Conservation (phyloP, 2,797 vertebrate species). For the Coregonus suidteri region DNA sequence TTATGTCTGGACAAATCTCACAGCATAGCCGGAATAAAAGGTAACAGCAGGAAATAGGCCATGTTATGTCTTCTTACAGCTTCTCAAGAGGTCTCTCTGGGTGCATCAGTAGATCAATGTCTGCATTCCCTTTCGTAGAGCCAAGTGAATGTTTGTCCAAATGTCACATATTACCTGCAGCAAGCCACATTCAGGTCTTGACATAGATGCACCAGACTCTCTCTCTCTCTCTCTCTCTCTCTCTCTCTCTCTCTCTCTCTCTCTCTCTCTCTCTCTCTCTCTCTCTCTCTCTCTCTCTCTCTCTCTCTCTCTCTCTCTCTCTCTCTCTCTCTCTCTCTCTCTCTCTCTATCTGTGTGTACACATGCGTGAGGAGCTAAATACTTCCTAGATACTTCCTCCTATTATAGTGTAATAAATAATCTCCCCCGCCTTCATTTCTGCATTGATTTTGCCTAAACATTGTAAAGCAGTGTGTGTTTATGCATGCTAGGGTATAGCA, state of each 20-base stretch:
- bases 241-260: not conserved
- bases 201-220: slow-evolving; percentile 11
- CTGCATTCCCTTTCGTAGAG: slow-evolving; percentile 26
- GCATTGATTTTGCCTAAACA: slow-evolving; percentile 18
- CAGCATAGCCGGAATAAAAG: not conserved
- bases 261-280: slow-evolving; percentile 8
- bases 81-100: slow-evolving; percentile 5
- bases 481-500: not conserved
- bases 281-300: slow-evolving; percentile 3
- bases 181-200: slow-evolving; percentile 17
- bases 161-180: slow-evolving; percentile 35
- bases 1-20: not conserved
- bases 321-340: slow-evolving; percentile 10
- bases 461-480: slow-evolving; percentile 8
- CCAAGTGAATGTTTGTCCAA: slow-evolving; percentile 31
- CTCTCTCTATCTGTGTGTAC: not conserved
- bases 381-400: not conserved
- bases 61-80: not conserved
- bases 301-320: slow-evolving; percentile 6
- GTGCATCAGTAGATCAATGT: slow-evolving; percentile 25
- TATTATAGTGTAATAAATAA: slow-evolving; percentile 1
- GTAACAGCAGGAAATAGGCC: not conserved
- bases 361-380: not conserved
- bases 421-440: slow-evolving; percentile 7
- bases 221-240: slow-evolving; percentile 5